Conservation (phyloP, 2,888 invertebrate species). For the Ptychoptera contaminata region DNA sequence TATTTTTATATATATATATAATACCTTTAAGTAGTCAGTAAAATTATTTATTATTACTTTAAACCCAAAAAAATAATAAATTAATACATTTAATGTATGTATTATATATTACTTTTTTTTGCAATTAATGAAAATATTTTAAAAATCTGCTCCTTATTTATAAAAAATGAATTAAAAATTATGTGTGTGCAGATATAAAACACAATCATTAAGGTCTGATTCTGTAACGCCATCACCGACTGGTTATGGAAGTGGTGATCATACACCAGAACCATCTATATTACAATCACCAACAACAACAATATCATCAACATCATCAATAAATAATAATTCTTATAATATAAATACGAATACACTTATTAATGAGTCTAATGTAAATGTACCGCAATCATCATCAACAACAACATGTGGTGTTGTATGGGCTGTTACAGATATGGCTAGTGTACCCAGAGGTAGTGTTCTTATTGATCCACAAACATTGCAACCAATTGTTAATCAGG, state of each 20-base stretch:
- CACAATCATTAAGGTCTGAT: constrained; percentile 40
- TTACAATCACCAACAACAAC: constrained; percentile 17
- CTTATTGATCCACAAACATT: constrained; percentile 63
- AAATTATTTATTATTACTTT: too few relatives aligned
- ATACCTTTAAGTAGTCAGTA: too few relatives aligned
- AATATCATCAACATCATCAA: not conserved
- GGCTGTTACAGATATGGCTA: constrained; percentile 74
- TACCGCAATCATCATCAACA: not conserved
- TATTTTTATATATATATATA: not conserved
- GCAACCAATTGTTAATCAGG: constrained; percentile 33
- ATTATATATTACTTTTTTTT: too few relatives aligned
- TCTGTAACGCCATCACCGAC: constrained; percentile 67
- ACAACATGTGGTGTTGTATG: constrained; percentile 45
- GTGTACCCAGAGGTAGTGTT: constrained; percentile 73
- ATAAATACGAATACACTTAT: too few relatives aligned
- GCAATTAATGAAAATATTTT: too few relatives aligned
- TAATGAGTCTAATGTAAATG: too few relatives aligned
- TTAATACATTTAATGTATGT: too few relatives aligned
- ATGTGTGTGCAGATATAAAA: constrained; percentile 26
- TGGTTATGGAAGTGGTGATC: constrained; percentile 35
- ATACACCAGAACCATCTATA: constrained; percentile 25
- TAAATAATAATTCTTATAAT: too few relatives aligned
- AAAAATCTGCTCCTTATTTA: too few relatives aligned
- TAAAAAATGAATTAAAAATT: constrained; percentile 4
- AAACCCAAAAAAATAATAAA: too few relatives aligned